Evolutionary conservation across 1,140 invertebrate species (phyloP).

Genomic region (Drosophila fuyamai): DNA sequence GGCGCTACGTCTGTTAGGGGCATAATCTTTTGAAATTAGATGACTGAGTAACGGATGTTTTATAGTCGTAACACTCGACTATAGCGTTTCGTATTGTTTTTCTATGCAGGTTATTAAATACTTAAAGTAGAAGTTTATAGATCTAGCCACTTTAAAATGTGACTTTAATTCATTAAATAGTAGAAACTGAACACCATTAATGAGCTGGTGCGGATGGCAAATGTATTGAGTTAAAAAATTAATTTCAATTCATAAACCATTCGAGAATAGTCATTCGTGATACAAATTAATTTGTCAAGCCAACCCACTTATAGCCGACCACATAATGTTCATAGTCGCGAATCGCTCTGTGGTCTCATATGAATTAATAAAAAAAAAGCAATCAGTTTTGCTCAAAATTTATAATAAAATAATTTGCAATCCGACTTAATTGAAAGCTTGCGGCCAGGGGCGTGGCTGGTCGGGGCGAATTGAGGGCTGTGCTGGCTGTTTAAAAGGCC

Average conservation of each 20-base stretch:
- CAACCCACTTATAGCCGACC: not conserved
- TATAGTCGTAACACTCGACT: too few relatives aligned
- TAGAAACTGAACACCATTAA: too few relatives aligned
- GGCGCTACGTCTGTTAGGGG: too few relatives aligned
- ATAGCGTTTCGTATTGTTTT: too few relatives aligned
- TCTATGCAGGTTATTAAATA: too few relatives aligned
- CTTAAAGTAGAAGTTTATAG: not conserved
- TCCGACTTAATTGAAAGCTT: slow-evolving; percentile 9
- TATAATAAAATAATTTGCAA: slow-evolving; percentile 13
- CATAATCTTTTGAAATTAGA: too few relatives aligned
- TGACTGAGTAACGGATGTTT: too few relatives aligned
- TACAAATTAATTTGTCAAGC: not conserved
- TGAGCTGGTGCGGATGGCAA: too few relatives aligned
- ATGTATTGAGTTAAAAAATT: not conserved
- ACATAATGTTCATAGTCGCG: not conserved
- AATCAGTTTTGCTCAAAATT: slow-evolving; percentile 12
- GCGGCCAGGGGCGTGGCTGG: slow-evolving; percentile 28
- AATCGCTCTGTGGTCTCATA: not conserved
- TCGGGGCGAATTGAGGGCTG: slow-evolving; percentile 28
- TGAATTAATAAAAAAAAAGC: not conserved
- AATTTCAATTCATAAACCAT: not conserved
- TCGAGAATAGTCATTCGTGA: not conserved
- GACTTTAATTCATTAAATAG: too few relatives aligned
- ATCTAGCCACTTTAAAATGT: too few relatives aligned
- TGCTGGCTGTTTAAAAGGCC: slow-evolving; percentile 64